A percentile compares a stretch with the other conserved stretches of the same genome.
Evolutionary conservation across 2,797 vertebrate genomes (phyloP).

Genomic region (Euphonia xanthogaster): DNA sequence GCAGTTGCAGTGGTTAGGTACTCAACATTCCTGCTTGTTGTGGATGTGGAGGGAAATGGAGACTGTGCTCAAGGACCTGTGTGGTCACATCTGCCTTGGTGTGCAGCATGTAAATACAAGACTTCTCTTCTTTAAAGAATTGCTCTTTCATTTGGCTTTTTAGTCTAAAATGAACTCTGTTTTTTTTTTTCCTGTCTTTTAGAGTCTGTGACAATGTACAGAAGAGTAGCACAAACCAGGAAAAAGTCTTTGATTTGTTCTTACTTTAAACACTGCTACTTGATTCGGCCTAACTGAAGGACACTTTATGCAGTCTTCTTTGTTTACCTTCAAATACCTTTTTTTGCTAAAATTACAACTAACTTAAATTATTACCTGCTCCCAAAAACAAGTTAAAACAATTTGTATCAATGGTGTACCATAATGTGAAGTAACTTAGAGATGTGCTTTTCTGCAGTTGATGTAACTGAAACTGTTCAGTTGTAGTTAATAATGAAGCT

Average conservation of each 20-base stretch:
- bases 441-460: neutral
- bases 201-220: neutral
- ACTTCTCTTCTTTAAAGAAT: neutral
- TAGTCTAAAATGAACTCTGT: neutral
- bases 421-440: neutral
- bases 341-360: neutral
- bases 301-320: neutral
- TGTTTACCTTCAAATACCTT: neutral
- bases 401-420: neutral
- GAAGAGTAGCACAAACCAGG: neutral
- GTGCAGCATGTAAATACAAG: neutral
- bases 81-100: neutral
- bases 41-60: neutral
- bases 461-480: neutral
- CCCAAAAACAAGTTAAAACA: neutral
- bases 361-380: neutral
- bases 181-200: neutral
- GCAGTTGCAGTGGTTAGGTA: neutral
- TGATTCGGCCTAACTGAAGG: neutral
- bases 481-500: neutral
- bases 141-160: neutral
- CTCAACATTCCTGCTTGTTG: neutral
- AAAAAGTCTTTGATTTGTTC: neutral
- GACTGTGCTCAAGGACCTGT: neutral
- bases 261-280: neutral